Evolutionary conservation across 2,113 vertebrate species (phyloP), one percentile per base, ranked within the genome.

Genomic region (Illadopsis cleaveri): DNA sequence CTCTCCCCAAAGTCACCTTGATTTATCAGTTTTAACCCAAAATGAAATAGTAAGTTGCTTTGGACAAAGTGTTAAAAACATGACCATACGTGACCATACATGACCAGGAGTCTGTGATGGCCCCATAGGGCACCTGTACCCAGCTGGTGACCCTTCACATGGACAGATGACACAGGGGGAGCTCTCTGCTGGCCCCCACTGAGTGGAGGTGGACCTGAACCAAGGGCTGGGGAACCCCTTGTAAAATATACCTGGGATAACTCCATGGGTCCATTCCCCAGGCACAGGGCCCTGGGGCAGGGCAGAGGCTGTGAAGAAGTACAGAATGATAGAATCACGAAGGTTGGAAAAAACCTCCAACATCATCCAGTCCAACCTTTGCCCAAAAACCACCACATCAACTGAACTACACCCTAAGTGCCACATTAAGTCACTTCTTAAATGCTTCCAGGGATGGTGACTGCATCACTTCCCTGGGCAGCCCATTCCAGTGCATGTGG

Each of bases 1-100:
- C 97, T 96, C 72, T 97, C 93, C 80, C 89, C 95, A 97, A 98
- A 98, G 98, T 98, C 98, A 98, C 98, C 98, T 98, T 98, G 98
- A 98, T 98, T 97, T 98, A 98, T 97, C 97, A 97, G 93, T 96
- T 98, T 95, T 87, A 91, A 95, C 87, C 94, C 61, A 78, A 94
- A 94, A 96, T 45, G 50, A 69, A 94, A 92, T 1, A 78, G 28
- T 27, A 65, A 91, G 48, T 93, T 88, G 56, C 54, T 88, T 33
- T 62, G 86, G 82, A 70, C 37, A 62, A 90, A 68, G n/a, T 68
- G 60, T 77, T 71, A 44, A 56, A 84, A 27, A 31, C 28, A 40
- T 2, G 17, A 45, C 11, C 50, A 64, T 11, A 20, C 35, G 40
- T 54, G 76, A 66, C 4, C 31, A 57, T 33, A 65, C 13, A 5